A percentile compares a stretch with the other conserved stretches of the same genome.
Conservation (phyloP, 2,113 vertebrate genomes). For the Copsychus sechellarum region DNA sequence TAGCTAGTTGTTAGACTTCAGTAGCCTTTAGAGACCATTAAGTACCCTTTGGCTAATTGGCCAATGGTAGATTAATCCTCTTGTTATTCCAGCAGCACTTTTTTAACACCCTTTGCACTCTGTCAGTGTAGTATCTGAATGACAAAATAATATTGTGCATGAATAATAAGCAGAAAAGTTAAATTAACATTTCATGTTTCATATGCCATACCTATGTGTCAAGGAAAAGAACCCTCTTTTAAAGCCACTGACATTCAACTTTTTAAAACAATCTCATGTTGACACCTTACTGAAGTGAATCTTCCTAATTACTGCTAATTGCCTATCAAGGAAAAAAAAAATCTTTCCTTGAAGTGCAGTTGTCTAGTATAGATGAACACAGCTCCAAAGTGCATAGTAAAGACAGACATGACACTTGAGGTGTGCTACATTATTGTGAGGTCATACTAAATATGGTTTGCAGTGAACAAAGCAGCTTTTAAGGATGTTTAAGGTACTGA, state of each 20-base stretch:
- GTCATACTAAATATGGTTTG: slow-evolving; percentile 76
- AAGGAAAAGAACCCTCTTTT: slow-evolving; percentile 77
- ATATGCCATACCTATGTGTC: slow-evolving; percentile 76
- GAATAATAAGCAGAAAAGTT: slow-evolving; percentile 85
- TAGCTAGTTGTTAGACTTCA: slow-evolving; percentile 81
- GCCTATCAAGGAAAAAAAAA: slow-evolving; percentile 68
- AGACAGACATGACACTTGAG: slow-evolving; percentile 72
- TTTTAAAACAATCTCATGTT: slow-evolving; percentile 75
- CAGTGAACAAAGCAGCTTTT: slow-evolving; percentile 74
- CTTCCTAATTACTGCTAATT: slow-evolving; percentile 83
- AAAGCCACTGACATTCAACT: slow-evolving; percentile 81
- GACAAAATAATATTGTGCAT: slow-evolving; percentile 85
- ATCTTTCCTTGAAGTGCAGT: slow-evolving; percentile 70
- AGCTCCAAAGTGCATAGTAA: slow-evolving; percentile 62
- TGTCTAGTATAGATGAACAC: slow-evolving; percentile 72
- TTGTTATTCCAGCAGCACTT: slow-evolving; percentile 80
- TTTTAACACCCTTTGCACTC: slow-evolving; percentile 80
- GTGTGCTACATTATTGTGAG: slow-evolving; percentile 73
- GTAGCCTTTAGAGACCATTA: slow-evolving; percentile 84
- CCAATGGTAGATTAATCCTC: slow-evolving; percentile 82
- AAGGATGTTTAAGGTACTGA: slow-evolving; percentile 61
- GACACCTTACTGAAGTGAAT: slow-evolving; percentile 77
- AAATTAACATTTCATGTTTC: slow-evolving; percentile 85
- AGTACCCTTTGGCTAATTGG: slow-evolving; percentile 84
- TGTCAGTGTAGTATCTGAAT: slow-evolving; percentile 80